Conservation (phyloP, 2,113 vertebrate species). For the Cryptotis parvus region DNA sequence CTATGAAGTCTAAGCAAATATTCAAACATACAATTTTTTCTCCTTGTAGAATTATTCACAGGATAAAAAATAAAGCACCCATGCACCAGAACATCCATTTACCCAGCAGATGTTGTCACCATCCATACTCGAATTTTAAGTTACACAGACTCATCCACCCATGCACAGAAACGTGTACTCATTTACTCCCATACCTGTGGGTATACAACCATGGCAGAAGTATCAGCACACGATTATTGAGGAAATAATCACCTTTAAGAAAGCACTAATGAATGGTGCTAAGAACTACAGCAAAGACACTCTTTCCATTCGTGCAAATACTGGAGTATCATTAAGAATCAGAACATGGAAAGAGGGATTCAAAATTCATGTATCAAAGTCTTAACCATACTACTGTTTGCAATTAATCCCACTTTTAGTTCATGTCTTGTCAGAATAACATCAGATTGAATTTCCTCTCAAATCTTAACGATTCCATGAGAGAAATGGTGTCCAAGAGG, state of each 20-base stretch:
- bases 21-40: background rate
- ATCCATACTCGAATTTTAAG: constrained; percentile 60
- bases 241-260: background rate
- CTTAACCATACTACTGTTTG: background rate
- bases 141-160: background rate
- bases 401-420: constrained; percentile 45
- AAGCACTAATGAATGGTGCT: background rate
- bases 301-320: constrained; percentile 36
- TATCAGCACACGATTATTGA: background rate
- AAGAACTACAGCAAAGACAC: background rate
- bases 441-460: background rate
- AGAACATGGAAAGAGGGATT: constrained; percentile 18
- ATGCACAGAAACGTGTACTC: fast-evolving
- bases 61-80: constrained; percentile 75
- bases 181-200: background rate
- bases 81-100: constrained; percentile 81
- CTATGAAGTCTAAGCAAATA: background rate
- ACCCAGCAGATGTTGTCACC: constrained; percentile 68
- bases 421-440: background rate
- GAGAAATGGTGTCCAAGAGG: background rate
- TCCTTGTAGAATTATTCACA: constrained; percentile 81
- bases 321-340: background rate
- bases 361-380: background rate
- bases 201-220: background rate
- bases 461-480: background rate